A percentile compares a stretch with the other conserved stretches of the same genome.
Evolutionary conservation across 1,140 invertebrate genomes (phyloP).

Genomic region (Eriocheir sinensis): DNA sequence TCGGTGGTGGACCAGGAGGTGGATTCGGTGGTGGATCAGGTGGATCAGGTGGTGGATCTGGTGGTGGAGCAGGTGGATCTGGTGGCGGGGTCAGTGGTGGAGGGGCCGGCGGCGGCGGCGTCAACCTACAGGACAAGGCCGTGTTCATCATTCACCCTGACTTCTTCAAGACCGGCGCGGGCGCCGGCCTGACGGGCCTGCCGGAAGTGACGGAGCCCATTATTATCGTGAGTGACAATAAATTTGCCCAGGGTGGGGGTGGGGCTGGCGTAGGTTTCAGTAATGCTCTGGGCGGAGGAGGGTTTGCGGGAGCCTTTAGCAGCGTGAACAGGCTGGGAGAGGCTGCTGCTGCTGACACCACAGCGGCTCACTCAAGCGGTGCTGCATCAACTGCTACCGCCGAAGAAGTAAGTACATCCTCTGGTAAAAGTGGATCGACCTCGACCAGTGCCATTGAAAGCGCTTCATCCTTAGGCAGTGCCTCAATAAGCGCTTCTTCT

Average conservation of each 20-base stretch:
- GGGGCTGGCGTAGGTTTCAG: too few species aligned
- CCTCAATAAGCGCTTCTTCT: too few species aligned
- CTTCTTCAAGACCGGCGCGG: too few species aligned
- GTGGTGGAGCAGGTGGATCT: not conserved
- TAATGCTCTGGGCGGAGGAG: not conserved
- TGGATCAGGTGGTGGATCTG: not conserved
- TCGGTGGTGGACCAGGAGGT: constrained; percentile 9
- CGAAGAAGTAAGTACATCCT: too few species aligned
- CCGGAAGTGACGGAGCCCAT: not conserved
- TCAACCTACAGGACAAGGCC: not conserved
- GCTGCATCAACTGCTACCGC: not conserved
- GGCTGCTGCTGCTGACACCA: not conserved
- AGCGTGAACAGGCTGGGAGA: not conserved
- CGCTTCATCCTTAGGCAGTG: too few species aligned
- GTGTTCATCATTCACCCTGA: not conserved
- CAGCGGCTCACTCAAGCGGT: not conserved
- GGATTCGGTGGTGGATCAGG: not conserved
- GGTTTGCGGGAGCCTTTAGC: too few species aligned
- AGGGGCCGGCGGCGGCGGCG: not conserved
- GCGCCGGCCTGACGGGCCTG: not conserved
- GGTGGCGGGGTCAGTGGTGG: not conserved
- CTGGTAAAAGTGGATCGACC: too few species aligned
- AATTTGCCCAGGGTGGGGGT: not conserved
- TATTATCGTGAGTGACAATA: not conserved
- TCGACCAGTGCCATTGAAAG: too few species aligned